Conservation (phyloP, 2,888 invertebrate genomes). For the Minunthozetes semirufus region DNA sequence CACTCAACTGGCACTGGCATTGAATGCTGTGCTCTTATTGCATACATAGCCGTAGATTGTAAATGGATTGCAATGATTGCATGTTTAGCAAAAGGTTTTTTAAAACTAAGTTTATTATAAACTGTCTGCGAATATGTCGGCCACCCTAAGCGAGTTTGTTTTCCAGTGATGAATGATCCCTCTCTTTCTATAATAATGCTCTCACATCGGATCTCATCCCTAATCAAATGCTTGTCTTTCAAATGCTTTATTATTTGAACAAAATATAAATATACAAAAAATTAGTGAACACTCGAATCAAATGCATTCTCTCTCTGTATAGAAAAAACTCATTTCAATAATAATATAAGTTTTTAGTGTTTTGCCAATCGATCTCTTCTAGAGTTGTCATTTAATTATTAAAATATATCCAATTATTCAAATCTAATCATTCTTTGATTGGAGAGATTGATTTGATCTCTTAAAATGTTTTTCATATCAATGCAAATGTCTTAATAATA, state of each 20-base stretch:
- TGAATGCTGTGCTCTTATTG: constrained; percentile 16
- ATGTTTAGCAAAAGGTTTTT: constrained; percentile 18
- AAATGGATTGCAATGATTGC: background rate
- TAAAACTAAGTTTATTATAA: constrained; percentile 27
- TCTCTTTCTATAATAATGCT: constrained; percentile 23
- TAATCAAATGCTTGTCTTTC: constrained; percentile 25
- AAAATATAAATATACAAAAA: constrained; percentile 23
- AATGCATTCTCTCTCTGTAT: background rate
- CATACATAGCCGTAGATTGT: background rate
- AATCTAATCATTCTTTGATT: constrained; percentile 27
- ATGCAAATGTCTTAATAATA: constrained; percentile 22
- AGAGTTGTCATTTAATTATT: constrained; percentile 23
- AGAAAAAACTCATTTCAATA: constrained; percentile 3
- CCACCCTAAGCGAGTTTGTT: constrained; percentile 26
- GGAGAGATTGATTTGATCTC: background rate
- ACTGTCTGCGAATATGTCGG: constrained; percentile 29
- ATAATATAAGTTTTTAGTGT: background rate
- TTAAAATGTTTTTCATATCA: background rate
- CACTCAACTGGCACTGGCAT: constrained; percentile 3
- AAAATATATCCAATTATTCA: constrained; percentile 14
- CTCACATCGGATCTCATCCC: constrained; percentile 6
- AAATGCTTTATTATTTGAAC: constrained; percentile 23
- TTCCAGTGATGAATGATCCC: constrained; percentile 30
- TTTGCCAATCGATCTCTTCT: constrained; percentile 15
- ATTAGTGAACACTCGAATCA: background rate